Evolutionary conservation across 2,113 vertebrate species (phyloP).

Genomic region (Variabilichromis moorii): DNA sequence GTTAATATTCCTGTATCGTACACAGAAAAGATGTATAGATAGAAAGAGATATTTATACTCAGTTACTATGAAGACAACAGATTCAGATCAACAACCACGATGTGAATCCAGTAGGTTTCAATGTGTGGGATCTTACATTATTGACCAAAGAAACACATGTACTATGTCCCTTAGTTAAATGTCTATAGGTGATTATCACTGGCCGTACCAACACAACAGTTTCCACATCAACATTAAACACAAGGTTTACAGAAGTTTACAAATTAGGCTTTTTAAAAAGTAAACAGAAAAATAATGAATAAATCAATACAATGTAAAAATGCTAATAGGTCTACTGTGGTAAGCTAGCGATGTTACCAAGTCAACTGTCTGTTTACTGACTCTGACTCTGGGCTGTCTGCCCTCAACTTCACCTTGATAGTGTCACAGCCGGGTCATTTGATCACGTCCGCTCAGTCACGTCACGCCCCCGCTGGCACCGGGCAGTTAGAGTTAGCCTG

Average conservation of each 20-base stretch:
- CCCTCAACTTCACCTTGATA: background rate
- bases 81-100: background rate
- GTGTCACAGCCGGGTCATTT: background rate
- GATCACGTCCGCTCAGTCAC: background rate
- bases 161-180: background rate
- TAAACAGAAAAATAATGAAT: background rate
- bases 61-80: fast-evolving
- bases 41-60: background rate
- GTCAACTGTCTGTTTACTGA: background rate
- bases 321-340: background rate
- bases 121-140: background rate
- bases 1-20: background rate
- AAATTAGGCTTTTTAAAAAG: background rate
- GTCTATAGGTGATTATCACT: background rate
- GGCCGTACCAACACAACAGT: background rate
- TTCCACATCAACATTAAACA: background rate
- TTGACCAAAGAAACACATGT: background rate
- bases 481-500: background rate
- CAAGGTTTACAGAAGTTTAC: background rate
- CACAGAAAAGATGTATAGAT: fast-evolving
- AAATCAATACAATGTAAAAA: background rate
- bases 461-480: background rate
- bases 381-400: background rate
- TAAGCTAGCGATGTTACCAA: background rate
- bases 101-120: background rate